These are phyloP conservation scores for Drosophila nigromelanica DNA, from an alignment of 1,140 invertebrate species.

Conservation along the genomic window DNA sequence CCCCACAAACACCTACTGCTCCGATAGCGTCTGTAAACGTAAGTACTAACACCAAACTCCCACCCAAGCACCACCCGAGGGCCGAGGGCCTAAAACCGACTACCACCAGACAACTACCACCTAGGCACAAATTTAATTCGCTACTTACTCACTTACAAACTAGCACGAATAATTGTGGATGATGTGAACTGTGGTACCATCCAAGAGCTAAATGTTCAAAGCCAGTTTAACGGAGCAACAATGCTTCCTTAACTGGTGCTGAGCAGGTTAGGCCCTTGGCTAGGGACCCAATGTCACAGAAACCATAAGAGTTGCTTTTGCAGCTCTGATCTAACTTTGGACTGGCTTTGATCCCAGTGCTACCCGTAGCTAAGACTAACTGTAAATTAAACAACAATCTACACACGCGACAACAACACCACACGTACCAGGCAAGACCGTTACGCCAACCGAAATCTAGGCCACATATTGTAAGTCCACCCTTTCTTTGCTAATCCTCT, in stretches of 20 bases:
- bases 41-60: conserved; percentile 83
- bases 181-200: conserved; percentile 13
- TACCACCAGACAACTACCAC: conserved; percentile 47
- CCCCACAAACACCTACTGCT: conserved; percentile 91
- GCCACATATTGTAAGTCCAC: not conserved
- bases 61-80: conserved; percentile 21
- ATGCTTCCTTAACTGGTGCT: not conserved
- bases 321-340: conserved; percentile 36
- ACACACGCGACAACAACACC: conserved; percentile 52
- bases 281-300: not conserved
- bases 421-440: conserved; percentile 41
- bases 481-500: conserved; percentile 12
- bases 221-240: not conserved
- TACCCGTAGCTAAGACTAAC: conserved; percentile 60
- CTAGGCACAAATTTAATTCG: conserved; percentile 49
- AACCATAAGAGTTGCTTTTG: conserved; percentile 7
- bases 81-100: conserved; percentile 39
- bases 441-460: conserved; percentile 29
- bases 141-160: conserved; percentile 47
- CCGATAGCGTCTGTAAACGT: conserved; percentile 92
- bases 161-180: conserved; percentile 46
- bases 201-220: not conserved
- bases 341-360: conserved; percentile 39
- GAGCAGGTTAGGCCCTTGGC: not conserved
- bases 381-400: conserved; percentile 46